phyloP scores from a whole-genome alignment of 2,888 invertebrate species.

The Troides oblongomaculatus region DNA sequence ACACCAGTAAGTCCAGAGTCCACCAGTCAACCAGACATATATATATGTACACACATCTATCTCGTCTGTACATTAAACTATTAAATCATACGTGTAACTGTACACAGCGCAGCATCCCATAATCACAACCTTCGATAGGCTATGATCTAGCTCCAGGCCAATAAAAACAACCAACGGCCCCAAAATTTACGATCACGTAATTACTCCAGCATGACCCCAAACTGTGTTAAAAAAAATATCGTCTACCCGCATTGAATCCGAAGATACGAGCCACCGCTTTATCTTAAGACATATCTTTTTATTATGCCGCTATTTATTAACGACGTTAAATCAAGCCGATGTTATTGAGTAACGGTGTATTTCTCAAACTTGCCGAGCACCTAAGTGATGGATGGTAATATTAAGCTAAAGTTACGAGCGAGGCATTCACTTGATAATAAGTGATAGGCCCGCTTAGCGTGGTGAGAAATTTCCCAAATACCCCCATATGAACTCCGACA shows the following conservation, averaged over 20 bases:
- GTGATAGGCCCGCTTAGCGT: too few relatives aligned
- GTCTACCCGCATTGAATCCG: constrained; percentile 2
- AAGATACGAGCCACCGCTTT: neutral
- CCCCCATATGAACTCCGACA: too few relatives aligned
- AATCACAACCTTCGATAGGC: neutral
- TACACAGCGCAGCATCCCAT: neutral
- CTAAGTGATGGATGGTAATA: too few relatives aligned
- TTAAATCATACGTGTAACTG: too few relatives aligned
- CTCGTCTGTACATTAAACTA: too few relatives aligned
- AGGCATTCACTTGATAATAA: too few relatives aligned
- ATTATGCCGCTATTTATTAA: constrained; percentile 2
- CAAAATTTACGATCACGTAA: constrained; percentile 32
- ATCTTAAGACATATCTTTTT: constrained; percentile 1
- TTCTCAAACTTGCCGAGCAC: neutral
- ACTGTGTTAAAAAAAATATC: neutral
- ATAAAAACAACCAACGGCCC: neutral
- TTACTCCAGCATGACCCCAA: constrained; percentile 36
- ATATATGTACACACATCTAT: too few relatives aligned
- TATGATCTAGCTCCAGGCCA: neutral
- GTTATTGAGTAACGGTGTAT: constrained; percentile 8
- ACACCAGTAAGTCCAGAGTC: too few relatives aligned
- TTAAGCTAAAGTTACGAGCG: too few relatives aligned
- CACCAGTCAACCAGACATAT: too few relatives aligned
- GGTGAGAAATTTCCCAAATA: too few relatives aligned
- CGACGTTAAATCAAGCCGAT: neutral